Conservation (phyloP, 1,140 invertebrate species). For the Linepithema humile region DNA sequence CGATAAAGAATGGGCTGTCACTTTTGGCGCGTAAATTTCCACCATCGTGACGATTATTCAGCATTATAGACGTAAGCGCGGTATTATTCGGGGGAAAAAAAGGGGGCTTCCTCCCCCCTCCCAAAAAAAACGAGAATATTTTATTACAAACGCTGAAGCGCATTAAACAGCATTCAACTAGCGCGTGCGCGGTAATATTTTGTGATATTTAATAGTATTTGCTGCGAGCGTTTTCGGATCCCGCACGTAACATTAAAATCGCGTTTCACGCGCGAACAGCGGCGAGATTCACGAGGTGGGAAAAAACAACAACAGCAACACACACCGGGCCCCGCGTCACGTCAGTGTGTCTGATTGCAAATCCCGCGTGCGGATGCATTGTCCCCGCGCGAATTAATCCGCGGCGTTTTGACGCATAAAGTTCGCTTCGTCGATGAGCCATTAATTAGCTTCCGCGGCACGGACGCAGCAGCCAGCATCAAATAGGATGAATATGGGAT, state of each 20-base stretch:
- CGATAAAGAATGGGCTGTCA: constrained; percentile 9
- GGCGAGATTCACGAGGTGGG: not conserved
- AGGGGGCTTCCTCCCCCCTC: too few species aligned
- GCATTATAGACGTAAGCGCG: not conserved
- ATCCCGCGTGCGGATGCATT: not conserved
- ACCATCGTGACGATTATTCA: not conserved
- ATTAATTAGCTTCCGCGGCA: constrained; percentile 69
- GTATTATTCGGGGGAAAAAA: too few species aligned
- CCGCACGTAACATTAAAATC: constrained; percentile 29
- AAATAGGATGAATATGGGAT: constrained; percentile 66
- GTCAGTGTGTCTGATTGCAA: constrained; percentile 35
- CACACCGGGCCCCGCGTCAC: not conserved
- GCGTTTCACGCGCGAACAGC: constrained; percentile 32
- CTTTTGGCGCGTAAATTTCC: constrained; percentile 8
- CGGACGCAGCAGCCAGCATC: constrained; percentile 63
- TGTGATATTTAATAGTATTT: constrained; percentile 34
- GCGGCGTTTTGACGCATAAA: constrained; percentile 68
- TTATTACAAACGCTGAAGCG: not conserved
- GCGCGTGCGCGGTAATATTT: not conserved
- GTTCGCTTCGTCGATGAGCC: constrained; percentile 66
- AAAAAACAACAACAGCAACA: constrained; percentile 4
- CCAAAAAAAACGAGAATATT: not conserved
- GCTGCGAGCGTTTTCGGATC: not conserved
- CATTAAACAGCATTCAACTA: not conserved
- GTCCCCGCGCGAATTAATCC: constrained; percentile 62